Conservation (phyloP, 2,888 invertebrate genomes). For the Caenorhabditis macrosperma region DNA sequence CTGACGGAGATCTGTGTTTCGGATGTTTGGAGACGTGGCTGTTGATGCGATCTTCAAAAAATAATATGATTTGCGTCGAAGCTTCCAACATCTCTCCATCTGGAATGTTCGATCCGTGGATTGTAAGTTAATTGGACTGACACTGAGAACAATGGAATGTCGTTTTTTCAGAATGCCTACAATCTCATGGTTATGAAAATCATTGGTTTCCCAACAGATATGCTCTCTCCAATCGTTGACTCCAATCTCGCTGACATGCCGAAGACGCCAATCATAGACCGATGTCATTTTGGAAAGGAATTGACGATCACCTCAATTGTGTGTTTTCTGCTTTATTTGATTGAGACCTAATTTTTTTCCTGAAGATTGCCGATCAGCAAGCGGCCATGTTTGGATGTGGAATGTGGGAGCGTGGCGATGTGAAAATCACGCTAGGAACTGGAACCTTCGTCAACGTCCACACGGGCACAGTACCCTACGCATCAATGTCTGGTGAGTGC, state of each 20-base stretch:
- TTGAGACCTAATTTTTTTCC: background rate
- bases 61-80: conserved; percentile 86
- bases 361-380: conserved; percentile 88
- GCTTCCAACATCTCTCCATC: conserved; percentile 93
- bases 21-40: conserved; percentile 94
- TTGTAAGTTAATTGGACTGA: conserved; percentile 81
- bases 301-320: conserved; percentile 89
- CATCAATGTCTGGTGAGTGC: conserved; percentile 86
- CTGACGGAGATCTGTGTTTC: conserved; percentile 85
- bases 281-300: conserved; percentile 86
- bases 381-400: conserved; percentile 91
- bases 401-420: conserved; percentile 87
- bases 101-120: conserved; percentile 94
- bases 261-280: conserved; percentile 86
- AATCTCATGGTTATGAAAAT: conserved; percentile 86
- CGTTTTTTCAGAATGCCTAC: conserved; percentile 85
- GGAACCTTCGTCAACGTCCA: conserved; percentile 92
- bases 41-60: conserved; percentile 85
- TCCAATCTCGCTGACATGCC: conserved; percentile 81
- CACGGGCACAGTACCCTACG: conserved; percentile 87
- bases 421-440: conserved; percentile 92
- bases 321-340: conserved; percentile 81
- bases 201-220: conserved; percentile 86
- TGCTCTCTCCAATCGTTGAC: conserved; percentile 85
- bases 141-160: background rate